Evolutionary conservation across 2,113 vertebrate genomes (phyloP).

Genomic region (Puntigrus tetrazona): DNA sequence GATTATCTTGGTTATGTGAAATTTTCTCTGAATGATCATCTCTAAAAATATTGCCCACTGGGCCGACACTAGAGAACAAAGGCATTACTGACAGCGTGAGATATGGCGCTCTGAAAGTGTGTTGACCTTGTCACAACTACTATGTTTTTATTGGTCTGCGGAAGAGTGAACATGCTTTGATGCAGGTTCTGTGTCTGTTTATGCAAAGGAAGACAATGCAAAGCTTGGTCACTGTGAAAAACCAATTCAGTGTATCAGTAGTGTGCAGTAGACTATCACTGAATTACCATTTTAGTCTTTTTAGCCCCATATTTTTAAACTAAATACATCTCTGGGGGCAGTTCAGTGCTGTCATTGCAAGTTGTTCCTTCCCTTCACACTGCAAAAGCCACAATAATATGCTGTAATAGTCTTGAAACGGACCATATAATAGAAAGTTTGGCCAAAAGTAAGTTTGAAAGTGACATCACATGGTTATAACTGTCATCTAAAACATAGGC

Average conservation of each 20-base stretch:
- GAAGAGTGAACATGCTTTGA: not conserved
- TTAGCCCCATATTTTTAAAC: not conserved
- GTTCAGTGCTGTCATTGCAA: not conserved
- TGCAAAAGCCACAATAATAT: not conserved
- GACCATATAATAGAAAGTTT: not conserved
- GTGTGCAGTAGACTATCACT: not conserved
- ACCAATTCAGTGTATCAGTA: not conserved
- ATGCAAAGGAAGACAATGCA: not conserved
- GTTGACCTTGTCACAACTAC: not conserved
- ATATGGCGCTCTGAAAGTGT: not conserved
- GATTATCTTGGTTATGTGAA: not conserved
- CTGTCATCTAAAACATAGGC: not conserved
- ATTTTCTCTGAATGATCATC: not conserved
- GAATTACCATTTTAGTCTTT: not conserved
- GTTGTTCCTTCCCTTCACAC: not conserved
- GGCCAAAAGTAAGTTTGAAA: slow-evolving; percentile 13
- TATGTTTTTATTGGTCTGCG: not conserved
- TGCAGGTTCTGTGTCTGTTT: not conserved
- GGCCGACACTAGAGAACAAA: not conserved
- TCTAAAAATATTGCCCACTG: not conserved
- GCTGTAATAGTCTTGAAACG: not conserved
- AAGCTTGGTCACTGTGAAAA: not conserved
- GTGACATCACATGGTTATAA: slow-evolving; percentile 15
- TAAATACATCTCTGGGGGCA: not conserved
- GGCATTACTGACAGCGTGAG: not conserved